Evolutionary conservation across 2,888 invertebrate genomes (phyloP), one percentile per base, ranked within the genome.

Genomic region (Camptogramma bilineatum): DNA sequence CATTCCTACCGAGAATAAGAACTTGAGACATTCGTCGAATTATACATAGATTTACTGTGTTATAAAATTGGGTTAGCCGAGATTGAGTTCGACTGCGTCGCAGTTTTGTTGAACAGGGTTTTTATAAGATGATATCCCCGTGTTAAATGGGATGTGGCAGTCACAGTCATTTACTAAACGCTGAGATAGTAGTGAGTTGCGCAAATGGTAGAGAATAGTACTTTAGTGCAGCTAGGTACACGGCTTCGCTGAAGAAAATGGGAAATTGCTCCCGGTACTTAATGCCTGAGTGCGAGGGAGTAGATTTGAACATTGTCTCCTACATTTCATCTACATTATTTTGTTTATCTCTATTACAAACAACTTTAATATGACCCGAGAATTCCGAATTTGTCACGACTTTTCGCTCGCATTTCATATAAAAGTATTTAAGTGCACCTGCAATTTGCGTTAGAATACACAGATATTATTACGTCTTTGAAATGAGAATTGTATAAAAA

Each of bases 241-340:
- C 80, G 80, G 78, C 79, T 76, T 72, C 72, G 72, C 80, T 81
- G 77, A 85, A 77, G 83, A 86, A 86, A 87, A 84, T 85, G 77
- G 83, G 81, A 83, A 85, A 86, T 85, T 83, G 79, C 85, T 83
- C 79, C 76, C 75, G 71, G 79, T 83, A 80, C 77, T 87, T 86
- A 86, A 81, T 76, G 74, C 76, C 70, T 60, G 70, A 74, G 75
- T 75, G 81, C 70, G 74, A 73, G 77, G 70, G 72, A 78, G 80
- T 79, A 78, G 81, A 84, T 85, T 87, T 80, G 83, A 85, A 87
- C 84, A 84, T 81, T 81, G 80, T 82, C 73, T 81, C 82, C 82
- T 82, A 82, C 74, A 77, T 74, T 69, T 70, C 71, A 72, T 60
- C 64, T 64, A 61, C 58, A 66, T 68, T 75, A 70, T 68, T 72